Conservation (phyloP, 2,113 vertebrate species). For the Leptobrachium leishanense region DNA sequence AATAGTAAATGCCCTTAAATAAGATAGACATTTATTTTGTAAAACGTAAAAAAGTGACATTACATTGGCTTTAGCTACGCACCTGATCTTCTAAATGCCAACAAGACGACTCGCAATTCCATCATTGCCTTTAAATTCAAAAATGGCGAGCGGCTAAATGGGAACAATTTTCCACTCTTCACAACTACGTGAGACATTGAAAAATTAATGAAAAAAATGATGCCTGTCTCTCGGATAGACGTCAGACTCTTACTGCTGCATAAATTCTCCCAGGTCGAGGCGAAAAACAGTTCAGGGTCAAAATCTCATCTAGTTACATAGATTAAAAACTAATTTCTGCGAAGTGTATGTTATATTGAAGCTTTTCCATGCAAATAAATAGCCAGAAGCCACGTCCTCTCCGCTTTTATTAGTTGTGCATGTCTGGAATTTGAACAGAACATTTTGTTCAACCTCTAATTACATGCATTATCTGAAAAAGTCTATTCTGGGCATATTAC, state of each 20-base stretch:
- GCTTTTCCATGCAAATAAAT: conserved; percentile 90
- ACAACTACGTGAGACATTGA: conserved; percentile 68
- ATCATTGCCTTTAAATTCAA: conserved; percentile 73
- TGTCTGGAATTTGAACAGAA: conserved; percentile 73
- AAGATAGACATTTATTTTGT: too few relatives aligned
- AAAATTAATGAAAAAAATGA: conserved; percentile 84
- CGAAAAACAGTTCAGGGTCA: conserved; percentile 78
- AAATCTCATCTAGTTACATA: conserved; percentile 87
- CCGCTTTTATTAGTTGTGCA: conserved; percentile 68
- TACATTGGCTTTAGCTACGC: conserved; percentile 63
- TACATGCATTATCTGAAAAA: conserved; percentile 73
- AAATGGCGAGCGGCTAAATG: conserved; percentile 66
- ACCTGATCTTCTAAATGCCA: conserved; percentile 59
- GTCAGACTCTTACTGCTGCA: conserved; percentile 73
- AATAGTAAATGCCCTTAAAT: too few relatives aligned
- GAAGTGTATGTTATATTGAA: conserved; percentile 74
- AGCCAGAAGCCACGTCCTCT: conserved; percentile 72
- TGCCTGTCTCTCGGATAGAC: conserved; percentile 68
- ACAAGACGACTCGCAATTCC: conserved; percentile 66
- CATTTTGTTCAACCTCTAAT: conserved; percentile 75
- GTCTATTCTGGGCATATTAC: conserved; percentile 62
- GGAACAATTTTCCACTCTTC: conserved; percentile 70
- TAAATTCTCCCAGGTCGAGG: conserved; percentile 83
- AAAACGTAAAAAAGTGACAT: too few relatives aligned
- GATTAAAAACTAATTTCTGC: conserved; percentile 97